Conservation (phyloP, 2,797 vertebrate species). For the Acipenser ruthenus region DNA sequence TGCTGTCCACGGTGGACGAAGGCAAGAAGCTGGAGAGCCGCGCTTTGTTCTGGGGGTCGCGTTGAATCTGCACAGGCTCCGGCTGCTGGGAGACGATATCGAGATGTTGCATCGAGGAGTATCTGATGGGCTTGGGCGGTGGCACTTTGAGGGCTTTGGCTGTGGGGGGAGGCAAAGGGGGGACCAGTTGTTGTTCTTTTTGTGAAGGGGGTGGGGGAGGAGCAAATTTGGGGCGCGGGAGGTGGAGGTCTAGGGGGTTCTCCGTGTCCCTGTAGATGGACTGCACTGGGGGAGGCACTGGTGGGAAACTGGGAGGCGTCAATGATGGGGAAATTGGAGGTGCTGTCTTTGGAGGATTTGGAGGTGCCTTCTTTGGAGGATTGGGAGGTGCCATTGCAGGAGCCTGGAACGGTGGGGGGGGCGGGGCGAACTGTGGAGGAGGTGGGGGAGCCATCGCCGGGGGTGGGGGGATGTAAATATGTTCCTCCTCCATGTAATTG, state of each 20-base stretch:
- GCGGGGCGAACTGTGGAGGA: neutral
- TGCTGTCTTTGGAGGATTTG: constrained; percentile 46
- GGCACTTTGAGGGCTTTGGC: constrained; percentile 44
- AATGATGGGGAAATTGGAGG: neutral
- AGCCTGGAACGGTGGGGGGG: neutral
- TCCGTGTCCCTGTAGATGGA: no score
- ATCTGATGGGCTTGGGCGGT: constrained; percentile 53
- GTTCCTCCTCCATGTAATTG: constrained; percentile 35
- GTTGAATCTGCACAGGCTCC: constrained; percentile 22
- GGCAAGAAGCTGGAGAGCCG: constrained; percentile 34
- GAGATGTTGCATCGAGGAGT: constrained; percentile 46
- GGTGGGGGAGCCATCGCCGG: constrained; percentile 54
- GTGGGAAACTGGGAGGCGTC: no score
- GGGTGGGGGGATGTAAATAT: constrained; percentile 53
- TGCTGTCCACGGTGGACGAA: constrained; percentile 22
- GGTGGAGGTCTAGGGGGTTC: neutral
- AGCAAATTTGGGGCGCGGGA: neutral
- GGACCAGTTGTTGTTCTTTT: constrained; percentile 17
- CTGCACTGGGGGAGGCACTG: no score
- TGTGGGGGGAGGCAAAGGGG: constrained; percentile 17
- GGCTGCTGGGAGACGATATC: constrained; percentile 39
- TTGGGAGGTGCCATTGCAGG: constrained; percentile 29
- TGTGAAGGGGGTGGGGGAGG: neutral
- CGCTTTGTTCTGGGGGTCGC: constrained; percentile 23
- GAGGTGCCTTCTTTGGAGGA: constrained; percentile 52